Evolutionary conservation across 2,888 invertebrate species (phyloP).

Genomic region (Lasioglossum zephyrum): DNA sequence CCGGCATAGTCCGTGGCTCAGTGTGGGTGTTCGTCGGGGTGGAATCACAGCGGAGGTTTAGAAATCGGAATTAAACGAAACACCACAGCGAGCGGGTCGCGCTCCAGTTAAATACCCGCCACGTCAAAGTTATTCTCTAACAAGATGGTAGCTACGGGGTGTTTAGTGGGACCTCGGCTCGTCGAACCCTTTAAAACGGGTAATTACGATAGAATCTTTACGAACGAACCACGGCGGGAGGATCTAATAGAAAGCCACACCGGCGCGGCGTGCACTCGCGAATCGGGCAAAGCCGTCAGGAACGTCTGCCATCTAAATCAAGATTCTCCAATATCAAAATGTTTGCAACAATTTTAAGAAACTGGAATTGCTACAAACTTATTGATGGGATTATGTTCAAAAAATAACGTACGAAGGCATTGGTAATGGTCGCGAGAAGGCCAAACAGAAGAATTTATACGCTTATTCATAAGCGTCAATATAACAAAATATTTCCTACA

Average conservation of each 20-base stretch:
- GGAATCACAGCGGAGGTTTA: neutral
- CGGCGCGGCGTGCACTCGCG: neutral
- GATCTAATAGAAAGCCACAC: constrained; percentile 46
- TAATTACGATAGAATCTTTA: constrained; percentile 72
- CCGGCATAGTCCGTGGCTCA: neutral
- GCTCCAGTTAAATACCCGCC: constrained; percentile 52
- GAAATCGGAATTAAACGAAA: constrained; percentile 52
- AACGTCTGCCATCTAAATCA: constrained; percentile 21
- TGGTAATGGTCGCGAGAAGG: no score
- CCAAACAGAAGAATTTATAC: no score
- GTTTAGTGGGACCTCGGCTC: constrained; percentile 64
- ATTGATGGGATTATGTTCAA: no score
- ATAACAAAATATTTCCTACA: no score
- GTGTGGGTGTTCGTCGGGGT: neutral
- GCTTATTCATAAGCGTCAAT: no score
- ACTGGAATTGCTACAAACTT: neutral
- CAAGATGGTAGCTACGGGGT: constrained; percentile 56
- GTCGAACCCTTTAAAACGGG: constrained; percentile 69
- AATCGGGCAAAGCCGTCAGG: constrained; percentile 20
- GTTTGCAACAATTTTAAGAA: neutral
- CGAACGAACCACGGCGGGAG: constrained; percentile 57
- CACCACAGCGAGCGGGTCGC: constrained; percentile 17
- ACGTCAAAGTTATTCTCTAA: constrained; percentile 57
- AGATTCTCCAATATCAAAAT: neutral
- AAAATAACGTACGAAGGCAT: no score